These are phyloP conservation scores for Lamellibrachia luymesi DNA, from an alignment of 1,140 invertebrate genomes.

Conservation along the genomic window DNA sequence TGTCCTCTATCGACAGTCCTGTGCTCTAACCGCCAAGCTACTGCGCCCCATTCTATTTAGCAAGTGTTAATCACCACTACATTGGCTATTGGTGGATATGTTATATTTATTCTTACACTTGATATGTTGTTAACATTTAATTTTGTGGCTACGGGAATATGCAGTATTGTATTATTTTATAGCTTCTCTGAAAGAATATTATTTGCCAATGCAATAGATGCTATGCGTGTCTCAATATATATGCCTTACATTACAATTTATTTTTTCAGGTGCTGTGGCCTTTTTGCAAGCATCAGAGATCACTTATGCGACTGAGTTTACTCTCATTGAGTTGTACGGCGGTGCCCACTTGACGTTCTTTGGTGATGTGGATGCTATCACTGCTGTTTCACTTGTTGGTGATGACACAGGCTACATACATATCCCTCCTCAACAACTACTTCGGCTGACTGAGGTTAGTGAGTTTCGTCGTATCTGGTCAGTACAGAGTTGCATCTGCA, in stretches of 20 bases:
- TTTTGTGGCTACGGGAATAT: too few relatives aligned
- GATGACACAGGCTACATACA: conserved; percentile 46
- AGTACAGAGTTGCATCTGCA: not conserved
- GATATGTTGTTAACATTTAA: too few relatives aligned
- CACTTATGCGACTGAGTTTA: conserved; percentile 35
- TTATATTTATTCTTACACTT: too few relatives aligned
- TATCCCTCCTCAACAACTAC: conserved; percentile 36
- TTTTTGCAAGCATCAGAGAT: conserved; percentile 31
- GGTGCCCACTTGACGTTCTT: conserved; percentile 39
- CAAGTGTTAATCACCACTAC: too few relatives aligned
- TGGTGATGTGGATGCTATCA: conserved; percentile 32
- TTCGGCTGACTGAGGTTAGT: conserved; percentile 38
- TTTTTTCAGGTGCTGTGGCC: conserved; percentile 36
- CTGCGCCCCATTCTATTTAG: too few relatives aligned
- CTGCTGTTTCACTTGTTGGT: conserved; percentile 34
- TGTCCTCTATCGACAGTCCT: too few relatives aligned
- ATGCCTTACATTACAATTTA: not conserved
- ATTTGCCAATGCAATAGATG: too few relatives aligned
- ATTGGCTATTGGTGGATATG: too few relatives aligned
- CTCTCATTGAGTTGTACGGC: conserved; percentile 41
- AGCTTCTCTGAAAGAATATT: too few relatives aligned
- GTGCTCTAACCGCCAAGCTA: too few relatives aligned
- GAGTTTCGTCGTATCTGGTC: not conserved
- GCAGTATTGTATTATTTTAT: too few relatives aligned
- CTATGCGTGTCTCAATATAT: too few relatives aligned